Conservation (phyloP, 2,797 vertebrate species). For the Rhinoraja longicauda region DNA sequence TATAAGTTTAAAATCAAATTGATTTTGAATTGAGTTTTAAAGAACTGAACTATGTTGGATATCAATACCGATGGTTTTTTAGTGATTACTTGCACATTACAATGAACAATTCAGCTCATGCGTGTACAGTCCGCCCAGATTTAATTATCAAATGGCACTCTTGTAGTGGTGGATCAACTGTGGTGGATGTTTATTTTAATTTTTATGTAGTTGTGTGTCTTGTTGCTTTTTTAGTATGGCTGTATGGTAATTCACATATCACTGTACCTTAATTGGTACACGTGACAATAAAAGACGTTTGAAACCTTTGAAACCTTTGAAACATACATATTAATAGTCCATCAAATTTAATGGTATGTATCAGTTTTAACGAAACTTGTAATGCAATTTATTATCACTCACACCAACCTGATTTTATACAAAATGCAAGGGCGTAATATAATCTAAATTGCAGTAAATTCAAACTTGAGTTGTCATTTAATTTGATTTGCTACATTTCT, state of each 20-base stretch:
- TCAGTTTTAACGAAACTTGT: background rate
- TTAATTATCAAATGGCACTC: background rate
- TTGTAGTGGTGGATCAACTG: background rate
- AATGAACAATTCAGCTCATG: background rate
- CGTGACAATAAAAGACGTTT: too few relatives aligned
- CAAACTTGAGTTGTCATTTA: background rate
- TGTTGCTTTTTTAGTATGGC: too few relatives aligned
- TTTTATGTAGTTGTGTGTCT: too few relatives aligned
- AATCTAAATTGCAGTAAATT: background rate
- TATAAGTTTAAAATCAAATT: background rate
- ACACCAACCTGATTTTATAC: background rate
- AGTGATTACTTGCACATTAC: background rate
- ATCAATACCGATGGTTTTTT: too few relatives aligned
- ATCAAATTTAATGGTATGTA: background rate
- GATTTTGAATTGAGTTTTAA: background rate
- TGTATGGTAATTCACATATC: too few relatives aligned
- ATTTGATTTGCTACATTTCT: background rate
- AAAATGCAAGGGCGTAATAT: background rate
- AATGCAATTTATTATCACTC: background rate
- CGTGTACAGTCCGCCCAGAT: background rate
- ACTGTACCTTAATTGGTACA: too few relatives aligned
- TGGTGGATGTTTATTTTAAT: too few relatives aligned
- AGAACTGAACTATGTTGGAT: background rate
- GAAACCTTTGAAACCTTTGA: background rate
- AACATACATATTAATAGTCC: background rate